These are phyloP conservation scores for Acanthurus leucopareius DNA, from an alignment of 2,797 vertebrate genomes.

Conservation along the genomic window DNA sequence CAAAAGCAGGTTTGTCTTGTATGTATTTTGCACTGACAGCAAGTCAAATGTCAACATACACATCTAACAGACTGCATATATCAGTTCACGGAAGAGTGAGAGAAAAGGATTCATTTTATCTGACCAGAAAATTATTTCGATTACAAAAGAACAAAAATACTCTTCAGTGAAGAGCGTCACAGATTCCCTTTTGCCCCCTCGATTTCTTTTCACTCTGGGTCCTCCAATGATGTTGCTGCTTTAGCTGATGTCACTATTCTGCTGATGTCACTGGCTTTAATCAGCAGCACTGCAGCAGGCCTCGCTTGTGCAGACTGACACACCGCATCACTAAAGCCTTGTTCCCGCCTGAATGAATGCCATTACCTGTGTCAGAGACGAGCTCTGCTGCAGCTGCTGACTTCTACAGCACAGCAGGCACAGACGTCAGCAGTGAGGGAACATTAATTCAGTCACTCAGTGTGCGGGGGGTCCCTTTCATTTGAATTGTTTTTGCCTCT, in stretches of 20 bases:
- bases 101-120: constrained; percentile 3
- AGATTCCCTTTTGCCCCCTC: neutral
- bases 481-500: neutral
- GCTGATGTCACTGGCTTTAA: constrained; percentile 67
- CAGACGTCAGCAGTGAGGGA: constrained; percentile 30
- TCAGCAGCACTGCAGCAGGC: constrained; percentile 68
- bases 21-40: constrained; percentile 3
- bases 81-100: constrained; percentile 12
- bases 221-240: constrained; percentile 43
- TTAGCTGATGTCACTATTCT: constrained; percentile 34
- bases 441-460: constrained; percentile 10
- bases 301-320: constrained; percentile 45
- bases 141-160: constrained; percentile 21
- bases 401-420: neutral
- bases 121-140: neutral
- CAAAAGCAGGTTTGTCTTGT: constrained; percentile 4
- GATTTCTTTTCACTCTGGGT: constrained; percentile 11
- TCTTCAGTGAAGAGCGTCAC: neutral
- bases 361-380: constrained; percentile 51
- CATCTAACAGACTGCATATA: neutral
- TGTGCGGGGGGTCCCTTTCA: neutral
- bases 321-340: constrained; percentile 45
- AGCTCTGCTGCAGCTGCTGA: constrained; percentile 55
- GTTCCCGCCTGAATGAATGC: constrained; percentile 47
- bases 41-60: constrained; percentile 1